phyloP scores from a whole-genome alignment of 2,888 invertebrate species.

The Xestia sexstrigata region DNA sequence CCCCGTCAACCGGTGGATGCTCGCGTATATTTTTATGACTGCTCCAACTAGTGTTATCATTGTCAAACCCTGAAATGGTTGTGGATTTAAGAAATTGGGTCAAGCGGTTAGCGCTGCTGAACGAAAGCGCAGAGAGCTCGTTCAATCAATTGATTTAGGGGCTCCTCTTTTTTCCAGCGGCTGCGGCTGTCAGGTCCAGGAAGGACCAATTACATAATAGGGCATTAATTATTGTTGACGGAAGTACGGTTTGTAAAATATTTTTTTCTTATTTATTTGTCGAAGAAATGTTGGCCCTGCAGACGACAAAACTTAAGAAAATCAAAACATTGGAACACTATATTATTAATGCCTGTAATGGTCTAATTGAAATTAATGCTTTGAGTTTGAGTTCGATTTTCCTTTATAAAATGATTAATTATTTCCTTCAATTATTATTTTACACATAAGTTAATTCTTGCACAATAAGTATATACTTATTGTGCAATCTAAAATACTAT shows the following conservation, averaged over 20 bases:
- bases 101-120: slow-evolving; percentile 73
- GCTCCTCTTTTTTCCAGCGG: slow-evolving; percentile 34
- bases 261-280: neutral
- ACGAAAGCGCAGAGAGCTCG: slow-evolving; percentile 51
- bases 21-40: slow-evolving; percentile 82
- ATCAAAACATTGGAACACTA: neutral
- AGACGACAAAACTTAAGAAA: neutral
- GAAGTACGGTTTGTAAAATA: neutral
- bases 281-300: neutral
- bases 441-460: neutral
- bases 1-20: slow-evolving; percentile 77
- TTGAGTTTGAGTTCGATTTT: too few relatives aligned
- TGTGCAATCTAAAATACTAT: too few relatives aligned
- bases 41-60: slow-evolving; percentile 82
- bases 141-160: slow-evolving; percentile 50
- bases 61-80: slow-evolving; percentile 84
- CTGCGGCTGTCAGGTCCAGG: slow-evolving; percentile 36
- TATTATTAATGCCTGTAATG: neutral
- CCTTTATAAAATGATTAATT: neutral
- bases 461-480: too few relatives aligned
- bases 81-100: slow-evolving; percentile 85
- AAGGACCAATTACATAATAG: slow-evolving; percentile 31
- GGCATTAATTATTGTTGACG: slow-evolving; percentile 24
- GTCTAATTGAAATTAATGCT: neutral
- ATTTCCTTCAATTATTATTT: neutral